phyloP scores from a whole-genome alignment of 1,140 invertebrate species.

The Neoseiulus cucumeris region DNA sequence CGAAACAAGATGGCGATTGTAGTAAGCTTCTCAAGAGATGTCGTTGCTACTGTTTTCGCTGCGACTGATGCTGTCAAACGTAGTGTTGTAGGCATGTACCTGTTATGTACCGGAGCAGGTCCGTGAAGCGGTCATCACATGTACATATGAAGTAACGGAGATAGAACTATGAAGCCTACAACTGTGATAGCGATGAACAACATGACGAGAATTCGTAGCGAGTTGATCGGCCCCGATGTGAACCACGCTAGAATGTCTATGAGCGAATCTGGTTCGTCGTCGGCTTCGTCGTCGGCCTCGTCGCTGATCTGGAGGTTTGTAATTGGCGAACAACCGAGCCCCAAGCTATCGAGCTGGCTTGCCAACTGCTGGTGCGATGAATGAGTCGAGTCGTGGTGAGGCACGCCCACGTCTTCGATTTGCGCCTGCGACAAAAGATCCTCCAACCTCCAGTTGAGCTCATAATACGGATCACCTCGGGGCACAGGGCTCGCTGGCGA shows the following conservation, averaged over 20 bases:
- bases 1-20: no score
- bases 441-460: slow-evolving; percentile 7
- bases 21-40: no score
- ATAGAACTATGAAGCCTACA: slow-evolving; percentile 10
- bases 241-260: slow-evolving; percentile 8
- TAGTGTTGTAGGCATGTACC: neutral
- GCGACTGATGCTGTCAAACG: no score
- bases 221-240: slow-evolving; percentile 5
- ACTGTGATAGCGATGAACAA: slow-evolving; percentile 10
- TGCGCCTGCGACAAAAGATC: slow-evolving; percentile 2
- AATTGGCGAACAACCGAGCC: neutral
- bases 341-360: neutral
- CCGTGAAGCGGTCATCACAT: slow-evolving; percentile 11
- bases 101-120: slow-evolving; percentile 11
- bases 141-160: slow-evolving; percentile 12
- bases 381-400: neutral
- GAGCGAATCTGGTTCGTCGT: slow-evolving; percentile 5
- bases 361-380: slow-evolving; percentile 3
- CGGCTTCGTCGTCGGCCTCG: neutral
- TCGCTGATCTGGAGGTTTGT: neutral
- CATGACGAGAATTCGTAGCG: slow-evolving; percentile 5
- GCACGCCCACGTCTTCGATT: neutral
- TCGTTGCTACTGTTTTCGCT: neutral
- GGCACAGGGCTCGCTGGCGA: neutral
- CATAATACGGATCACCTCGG: neutral